Percentiles rank a stretch among this genome's conserved stretches.
These are phyloP conservation scores for Melierax canorus DNA, from an alignment of 2,113 vertebrate species.

Conservation along the genomic window DNA sequence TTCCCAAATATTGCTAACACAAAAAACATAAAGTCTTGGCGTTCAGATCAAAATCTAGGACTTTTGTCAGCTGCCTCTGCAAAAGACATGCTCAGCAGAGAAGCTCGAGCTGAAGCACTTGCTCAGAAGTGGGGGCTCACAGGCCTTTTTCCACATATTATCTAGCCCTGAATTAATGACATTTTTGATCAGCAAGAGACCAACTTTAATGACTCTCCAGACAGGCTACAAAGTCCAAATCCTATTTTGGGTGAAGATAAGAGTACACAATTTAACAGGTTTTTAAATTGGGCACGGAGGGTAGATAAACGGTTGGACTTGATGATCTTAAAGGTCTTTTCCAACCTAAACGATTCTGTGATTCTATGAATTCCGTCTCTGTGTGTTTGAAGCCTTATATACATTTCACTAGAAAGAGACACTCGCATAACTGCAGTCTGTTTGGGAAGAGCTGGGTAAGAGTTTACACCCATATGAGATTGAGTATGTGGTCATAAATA, in stretches of 20 bases:
- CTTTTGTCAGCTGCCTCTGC: not conserved
- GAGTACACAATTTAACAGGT: not conserved
- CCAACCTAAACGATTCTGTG: too few relatives aligned
- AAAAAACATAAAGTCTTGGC: not conserved
- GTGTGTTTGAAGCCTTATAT: not conserved
- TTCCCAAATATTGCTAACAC: not conserved
- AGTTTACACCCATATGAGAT: not conserved
- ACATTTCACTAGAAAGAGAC: not conserved
- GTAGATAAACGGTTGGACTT: too few relatives aligned
- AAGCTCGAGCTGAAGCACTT: not conserved
- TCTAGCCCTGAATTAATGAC: not conserved
- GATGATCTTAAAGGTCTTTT: too few relatives aligned
- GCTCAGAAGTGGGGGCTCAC: not conserved
- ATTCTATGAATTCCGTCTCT: not conserved
- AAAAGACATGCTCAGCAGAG: not conserved
- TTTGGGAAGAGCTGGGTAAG: not conserved
- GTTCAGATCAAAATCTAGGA: not conserved
- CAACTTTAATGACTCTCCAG: not conserved
- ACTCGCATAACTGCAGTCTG: not conserved
- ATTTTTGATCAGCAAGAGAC: not conserved
- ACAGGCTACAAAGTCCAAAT: not conserved
- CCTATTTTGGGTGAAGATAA: not conserved
- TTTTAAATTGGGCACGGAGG: not conserved
- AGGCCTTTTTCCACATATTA: not conserved
- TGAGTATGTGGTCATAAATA: fast-evolving